Evolutionary conservation across 2,888 invertebrate genomes (phyloP).

Genomic region (Schizotus pectinicornis): DNA sequence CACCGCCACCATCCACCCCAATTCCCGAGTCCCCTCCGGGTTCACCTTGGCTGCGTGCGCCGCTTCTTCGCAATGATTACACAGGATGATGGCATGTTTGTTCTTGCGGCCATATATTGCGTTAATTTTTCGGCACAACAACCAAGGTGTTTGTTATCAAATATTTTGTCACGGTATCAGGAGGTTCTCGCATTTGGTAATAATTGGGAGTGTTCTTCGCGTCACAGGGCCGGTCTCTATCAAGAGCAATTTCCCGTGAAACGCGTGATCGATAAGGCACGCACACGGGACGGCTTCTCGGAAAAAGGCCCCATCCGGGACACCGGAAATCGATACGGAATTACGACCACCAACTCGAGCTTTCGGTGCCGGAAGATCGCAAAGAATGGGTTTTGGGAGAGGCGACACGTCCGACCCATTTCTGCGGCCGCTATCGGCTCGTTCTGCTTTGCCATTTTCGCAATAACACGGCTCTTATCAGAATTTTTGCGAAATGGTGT

Average conservation of each 20-base stretch:
- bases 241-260: too few relatives aligned
- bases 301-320: not conserved
- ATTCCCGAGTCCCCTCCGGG: too few relatives aligned
- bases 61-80: not conserved
- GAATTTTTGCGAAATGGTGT: too few relatives aligned
- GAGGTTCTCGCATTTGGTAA: conserved; percentile 3
- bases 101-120: not conserved
- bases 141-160: conserved; percentile 11
- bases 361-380: not conserved
- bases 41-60: not conserved
- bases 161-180: conserved; percentile 8
- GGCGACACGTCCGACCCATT: too few relatives aligned
- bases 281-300: not conserved
- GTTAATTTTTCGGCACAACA: conserved; percentile 1
- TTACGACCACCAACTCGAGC: not conserved
- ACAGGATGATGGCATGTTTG: not conserved
- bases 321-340: not conserved
- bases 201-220: conserved; percentile 3
- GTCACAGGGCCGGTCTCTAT: not conserved
- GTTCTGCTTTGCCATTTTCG: too few relatives aligned
- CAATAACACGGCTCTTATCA: too few relatives aligned
- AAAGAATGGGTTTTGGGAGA: too few relatives aligned
- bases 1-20: too few relatives aligned
- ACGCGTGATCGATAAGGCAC: too few relatives aligned
- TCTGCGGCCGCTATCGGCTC: too few relatives aligned